Base-by-base conservation (phyloP, 1,140 invertebrate species). In the Pachyrhynchus sulphureomaculatus region DNA sequence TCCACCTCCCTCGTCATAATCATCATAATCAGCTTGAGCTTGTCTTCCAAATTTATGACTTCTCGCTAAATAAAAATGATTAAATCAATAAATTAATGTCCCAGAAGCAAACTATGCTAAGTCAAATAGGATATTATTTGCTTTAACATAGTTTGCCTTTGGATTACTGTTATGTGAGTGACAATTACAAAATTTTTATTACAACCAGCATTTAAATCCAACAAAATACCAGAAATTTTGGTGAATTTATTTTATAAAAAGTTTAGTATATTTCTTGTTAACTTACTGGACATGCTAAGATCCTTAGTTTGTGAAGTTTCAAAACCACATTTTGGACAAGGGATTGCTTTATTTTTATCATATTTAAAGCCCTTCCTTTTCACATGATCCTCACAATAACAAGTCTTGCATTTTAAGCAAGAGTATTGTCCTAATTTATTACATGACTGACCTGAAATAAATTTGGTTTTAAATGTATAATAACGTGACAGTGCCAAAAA, bases 341-440 rank as follows among this genome's bases (percentile, higher is more conserved):
- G 94, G 72, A 96, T 88, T 8, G 88, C 76, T 70, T 90, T 92
- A 68, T 90, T 91, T 72, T 93, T 93, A 13, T 90, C 88, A 77
- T 95, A 95, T 74, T 95, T 96, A 74, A 95, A 92, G 18, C 93
- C 90, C 84, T 95, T 95, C 63, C 93, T 85, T 51, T 88, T 84
- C 20, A 97, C 93, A 80, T 98, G 95, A 79, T 98, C 95, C 74
- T 98, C 95, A 80, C 96, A 98, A 76, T 92, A 98, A 77, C 95
- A 97, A 10, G 88, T 90, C 80, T 98, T 98, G 77, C 95, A 98
- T 71, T 90, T 85, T 58, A 97, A 80, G 76, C 95, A 98, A 0
- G 94, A 96, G 79, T 95, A 95, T 79, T 97, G 93, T 0, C 95
- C 94, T 59, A 95, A 78, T 59, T 89, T 88, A 80, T 97, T 98